A percentile compares a stretch with the other conserved stretches of the same genome.
These are phyloP conservation scores for Rhagonycha lutea DNA, from an alignment of 2,888 invertebrate genomes.

Conservation along the genomic window DNA sequence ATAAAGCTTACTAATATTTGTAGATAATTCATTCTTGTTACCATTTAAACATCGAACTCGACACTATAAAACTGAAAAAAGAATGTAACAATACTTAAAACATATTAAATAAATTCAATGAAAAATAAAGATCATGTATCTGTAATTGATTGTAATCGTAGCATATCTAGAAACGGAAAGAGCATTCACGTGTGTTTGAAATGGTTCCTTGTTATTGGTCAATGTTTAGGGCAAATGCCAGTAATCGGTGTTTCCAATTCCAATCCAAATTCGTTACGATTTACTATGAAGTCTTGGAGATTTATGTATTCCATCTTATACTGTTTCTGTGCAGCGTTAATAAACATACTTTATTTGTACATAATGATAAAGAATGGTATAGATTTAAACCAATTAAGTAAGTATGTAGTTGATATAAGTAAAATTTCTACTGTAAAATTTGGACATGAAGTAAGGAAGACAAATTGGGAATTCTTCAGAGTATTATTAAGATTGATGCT, in stretches of 20 bases:
- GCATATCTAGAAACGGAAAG: background rate
- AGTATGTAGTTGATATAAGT: background rate
- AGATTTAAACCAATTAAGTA: constrained; percentile 5
- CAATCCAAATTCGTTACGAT: constrained; percentile 11
- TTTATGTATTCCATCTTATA: constrained; percentile 8
- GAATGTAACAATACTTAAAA: background rate
- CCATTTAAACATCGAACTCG: background rate
- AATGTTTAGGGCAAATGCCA: constrained; percentile 32
- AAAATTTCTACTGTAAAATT: too few species aligned
- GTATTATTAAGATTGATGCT: too few species aligned
- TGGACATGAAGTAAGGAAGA: too few species aligned
- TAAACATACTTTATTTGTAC: background rate
- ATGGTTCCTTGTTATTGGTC: constrained; percentile 28
- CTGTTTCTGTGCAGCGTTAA: background rate
- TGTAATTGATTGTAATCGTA: background rate
- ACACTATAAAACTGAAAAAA: background rate
- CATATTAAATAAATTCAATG: background rate
- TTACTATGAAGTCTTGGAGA: constrained; percentile 26
- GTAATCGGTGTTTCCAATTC: constrained; percentile 19
- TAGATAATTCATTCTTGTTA: background rate
- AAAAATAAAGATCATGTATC: background rate
- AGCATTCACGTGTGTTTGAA: constrained; percentile 14
- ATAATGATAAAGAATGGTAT: background rate
- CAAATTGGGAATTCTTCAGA: too few species aligned
- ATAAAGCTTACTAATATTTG: background rate